Conservation (phyloP, 2,888 invertebrate species). For the Anorthoa munda region DNA sequence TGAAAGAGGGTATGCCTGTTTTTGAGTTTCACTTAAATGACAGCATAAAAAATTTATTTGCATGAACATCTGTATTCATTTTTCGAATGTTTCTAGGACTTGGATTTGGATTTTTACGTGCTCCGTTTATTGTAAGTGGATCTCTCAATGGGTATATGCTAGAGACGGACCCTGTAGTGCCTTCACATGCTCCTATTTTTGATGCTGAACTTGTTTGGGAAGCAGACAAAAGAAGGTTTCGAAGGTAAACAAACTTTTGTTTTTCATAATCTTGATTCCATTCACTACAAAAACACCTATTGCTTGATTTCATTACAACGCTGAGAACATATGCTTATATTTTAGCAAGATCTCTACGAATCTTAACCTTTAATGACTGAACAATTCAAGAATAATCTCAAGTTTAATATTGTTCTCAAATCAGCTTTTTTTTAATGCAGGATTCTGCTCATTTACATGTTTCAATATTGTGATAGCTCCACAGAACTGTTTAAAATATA, state of each 20-base stretch:
- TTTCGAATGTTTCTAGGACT: conserved; percentile 82
- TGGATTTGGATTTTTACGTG: conserved; percentile 90
- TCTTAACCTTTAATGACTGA: not conserved
- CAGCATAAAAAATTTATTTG: not conserved
- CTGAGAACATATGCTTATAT: not conserved
- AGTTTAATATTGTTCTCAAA: not conserved
- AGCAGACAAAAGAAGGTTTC: conserved; percentile 93
- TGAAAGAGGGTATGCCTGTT: conserved; percentile 91
- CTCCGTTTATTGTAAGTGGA: conserved; percentile 91
- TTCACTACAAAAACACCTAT: not conserved
- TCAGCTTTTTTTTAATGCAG: not conserved
- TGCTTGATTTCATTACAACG: not conserved
- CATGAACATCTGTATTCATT: conserved; percentile 1
- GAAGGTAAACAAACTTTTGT: conserved; percentile 86
- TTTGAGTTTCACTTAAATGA: not conserved
- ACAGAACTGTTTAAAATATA: not conserved
- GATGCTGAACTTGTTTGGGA: conserved; percentile 95
- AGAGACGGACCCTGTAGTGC: conserved; percentile 92
- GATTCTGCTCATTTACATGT: not conserved
- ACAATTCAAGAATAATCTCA: not conserved
- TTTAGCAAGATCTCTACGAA: not conserved
- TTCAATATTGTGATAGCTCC: not conserved
- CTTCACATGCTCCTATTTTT: conserved; percentile 92
- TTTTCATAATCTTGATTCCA: conserved; percentile 6
- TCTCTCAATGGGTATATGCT: conserved; percentile 92